Conservation (phyloP, 2,888 invertebrate species). For the Nemotelus pantherinus region DNA sequence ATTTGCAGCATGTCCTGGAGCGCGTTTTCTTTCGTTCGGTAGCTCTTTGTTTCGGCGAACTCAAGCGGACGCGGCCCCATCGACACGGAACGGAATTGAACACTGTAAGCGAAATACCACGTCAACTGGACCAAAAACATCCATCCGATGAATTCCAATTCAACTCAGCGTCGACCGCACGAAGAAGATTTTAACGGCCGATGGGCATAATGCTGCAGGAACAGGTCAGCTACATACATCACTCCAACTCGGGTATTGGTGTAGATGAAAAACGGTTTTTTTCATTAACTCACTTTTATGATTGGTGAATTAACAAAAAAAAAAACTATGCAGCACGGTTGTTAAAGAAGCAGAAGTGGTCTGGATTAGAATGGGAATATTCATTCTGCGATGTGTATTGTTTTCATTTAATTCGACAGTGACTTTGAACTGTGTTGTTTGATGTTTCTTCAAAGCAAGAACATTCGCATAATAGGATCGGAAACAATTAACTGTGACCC, state of each 20-base stretch:
- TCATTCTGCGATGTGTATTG: not conserved
- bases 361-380: too few relatives aligned
- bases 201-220: not conserved
- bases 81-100: slow-evolving; percentile 7
- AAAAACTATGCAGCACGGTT: not conserved
- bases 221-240: too few relatives aligned
- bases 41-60: slow-evolving; percentile 31
- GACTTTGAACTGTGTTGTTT: not conserved
- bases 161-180: not conserved
- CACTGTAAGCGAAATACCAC: not conserved
- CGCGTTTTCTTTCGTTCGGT: not conserved
- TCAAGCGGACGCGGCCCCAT: not conserved
- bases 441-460: not conserved
- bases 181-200: not conserved
- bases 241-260: not conserved
- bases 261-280: not conserved
- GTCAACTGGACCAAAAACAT: slow-evolving; percentile 9
- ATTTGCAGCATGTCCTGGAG: slow-evolving; percentile 51
- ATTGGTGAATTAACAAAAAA: slow-evolving; percentile 12
- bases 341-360: too few relatives aligned
- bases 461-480: not conserved
- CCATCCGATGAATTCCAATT: slow-evolving; percentile 20
- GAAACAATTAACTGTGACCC: not conserved
- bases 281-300: slow-evolving; percentile 19
- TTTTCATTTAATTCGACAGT: not conserved